phyloP scores from a whole-genome alignment of 2,113 vertebrate species.

The Syngnathus typhle region DNA sequence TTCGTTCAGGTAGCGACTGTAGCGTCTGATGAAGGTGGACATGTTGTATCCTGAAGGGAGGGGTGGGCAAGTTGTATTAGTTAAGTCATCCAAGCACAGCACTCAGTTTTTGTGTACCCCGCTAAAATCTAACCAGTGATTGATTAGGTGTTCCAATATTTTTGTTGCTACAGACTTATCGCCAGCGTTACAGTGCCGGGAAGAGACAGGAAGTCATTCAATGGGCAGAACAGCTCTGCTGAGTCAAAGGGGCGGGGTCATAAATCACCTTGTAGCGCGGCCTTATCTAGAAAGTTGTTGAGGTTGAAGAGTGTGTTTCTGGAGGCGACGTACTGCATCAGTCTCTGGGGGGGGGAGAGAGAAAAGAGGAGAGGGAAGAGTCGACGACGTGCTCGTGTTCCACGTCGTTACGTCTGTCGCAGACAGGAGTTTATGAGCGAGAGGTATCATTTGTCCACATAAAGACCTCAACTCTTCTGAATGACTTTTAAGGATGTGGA shows the following conservation, averaged over 20 bases:
- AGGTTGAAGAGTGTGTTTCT: slow-evolving; percentile 89
- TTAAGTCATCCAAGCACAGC: background rate
- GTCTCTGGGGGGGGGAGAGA: slow-evolving; percentile 69
- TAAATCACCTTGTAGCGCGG: slow-evolving; percentile 82
- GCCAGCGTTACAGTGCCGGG: slow-evolving; percentile 28
- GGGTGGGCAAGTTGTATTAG: background rate
- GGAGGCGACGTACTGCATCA: slow-evolving; percentile 90
- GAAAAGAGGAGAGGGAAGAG: slow-evolving; percentile 32
- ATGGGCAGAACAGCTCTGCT: slow-evolving; percentile 47
- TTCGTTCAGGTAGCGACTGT: slow-evolving; percentile 96
- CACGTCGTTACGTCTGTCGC: slow-evolving; percentile 22
- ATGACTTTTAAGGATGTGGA: slow-evolving; percentile 1
- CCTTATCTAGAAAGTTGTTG: slow-evolving; percentile 91
- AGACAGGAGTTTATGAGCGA: background rate
- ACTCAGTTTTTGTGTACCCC: background rate
- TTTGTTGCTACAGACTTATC: slow-evolving; percentile 16
- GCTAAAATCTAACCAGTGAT: background rate
- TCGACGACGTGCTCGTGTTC: slow-evolving; percentile 45
- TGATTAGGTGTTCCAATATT: background rate
- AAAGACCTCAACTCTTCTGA: background rate
- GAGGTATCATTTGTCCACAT: slow-evolving; percentile 2
- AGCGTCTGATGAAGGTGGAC: slow-evolving; percentile 91
- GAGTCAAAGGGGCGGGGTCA: slow-evolving; percentile 32
- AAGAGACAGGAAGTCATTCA: slow-evolving; percentile 49
- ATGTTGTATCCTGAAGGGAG: slow-evolving; percentile 79